phyloP scores from a whole-genome alignment of 2,113 vertebrate species.

The Otis tarda region DNA sequence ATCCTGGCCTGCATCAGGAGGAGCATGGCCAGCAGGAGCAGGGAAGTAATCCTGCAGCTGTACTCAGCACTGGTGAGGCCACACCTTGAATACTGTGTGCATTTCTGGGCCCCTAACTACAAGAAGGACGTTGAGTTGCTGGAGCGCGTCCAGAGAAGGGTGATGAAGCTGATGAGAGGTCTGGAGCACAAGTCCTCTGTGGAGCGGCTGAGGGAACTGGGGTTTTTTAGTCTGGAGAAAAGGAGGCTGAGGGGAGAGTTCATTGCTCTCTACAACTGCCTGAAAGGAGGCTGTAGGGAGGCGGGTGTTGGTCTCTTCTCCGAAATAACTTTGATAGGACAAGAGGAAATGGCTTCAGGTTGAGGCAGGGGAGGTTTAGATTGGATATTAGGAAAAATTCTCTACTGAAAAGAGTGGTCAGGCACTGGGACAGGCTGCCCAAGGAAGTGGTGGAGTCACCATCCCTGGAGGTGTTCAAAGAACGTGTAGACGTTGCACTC shows the following conservation, averaged over 20 bases:
- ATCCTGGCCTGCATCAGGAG: background rate
- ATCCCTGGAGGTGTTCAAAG: too few species aligned
- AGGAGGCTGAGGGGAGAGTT: background rate
- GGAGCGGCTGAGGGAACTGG: background rate
- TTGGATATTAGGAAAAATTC: too few species aligned
- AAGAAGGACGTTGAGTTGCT: background rate
- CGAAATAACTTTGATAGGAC: too few species aligned
- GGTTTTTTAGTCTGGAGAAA: background rate
- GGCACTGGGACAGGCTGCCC: too few species aligned
- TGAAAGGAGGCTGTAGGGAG: background rate
- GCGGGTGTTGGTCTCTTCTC: background rate
- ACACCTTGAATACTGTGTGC: background rate
- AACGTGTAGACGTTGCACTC: too few species aligned
- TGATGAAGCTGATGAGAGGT: background rate
- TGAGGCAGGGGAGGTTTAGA: too few species aligned
- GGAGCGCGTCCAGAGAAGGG: background rate
- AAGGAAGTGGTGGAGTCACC: too few species aligned
- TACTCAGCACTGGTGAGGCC: background rate
- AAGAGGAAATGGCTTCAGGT: too few species aligned
- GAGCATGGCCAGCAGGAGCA: background rate
- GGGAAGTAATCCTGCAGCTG: background rate
- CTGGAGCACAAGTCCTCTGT: background rate
- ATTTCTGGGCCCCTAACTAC: too few species aligned
- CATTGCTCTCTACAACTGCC: rapidly evolving
- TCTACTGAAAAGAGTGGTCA: too few species aligned